Base-by-base conservation (phyloP, 1,140 invertebrate genomes). In the Pseudomyrmex dendroicus region DNA sequence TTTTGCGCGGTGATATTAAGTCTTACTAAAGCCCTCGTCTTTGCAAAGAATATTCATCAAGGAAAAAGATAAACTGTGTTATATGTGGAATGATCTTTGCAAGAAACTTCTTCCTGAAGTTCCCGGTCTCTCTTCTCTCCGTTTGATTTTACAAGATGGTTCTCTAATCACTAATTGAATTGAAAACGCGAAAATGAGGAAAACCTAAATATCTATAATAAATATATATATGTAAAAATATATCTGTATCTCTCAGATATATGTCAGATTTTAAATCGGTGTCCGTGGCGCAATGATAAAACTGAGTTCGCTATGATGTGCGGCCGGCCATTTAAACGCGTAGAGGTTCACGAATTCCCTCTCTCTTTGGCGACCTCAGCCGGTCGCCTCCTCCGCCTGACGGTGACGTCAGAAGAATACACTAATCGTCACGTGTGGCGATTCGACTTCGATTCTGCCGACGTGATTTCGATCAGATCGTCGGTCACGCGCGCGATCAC, bases 321-420 rank as follows among this genome's bases (percentile, higher is more conserved):
- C 84, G 73, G 15, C 22, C 68, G 70, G 82, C 64, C 84, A 89
- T 91, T 90, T 91, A 91, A 90, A 91, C 82, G 87, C 78, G 64
- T 84, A 76, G 84, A 77, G 84, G 44, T 83, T 88, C 84, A 17
- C 63, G 15, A 66, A 44, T 66, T 61, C 76, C 44, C 76, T 80
- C 76, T 72, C 54, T 80, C 22, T 20, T 59, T 44, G 2, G 13
- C 62, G 73, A 67, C 73, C 54, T 50, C 76, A 80, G 66, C 35
- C 35, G 35, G 35, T 35, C 35, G 35, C 66, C 76, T 80, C 76
- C 76, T 66, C 54, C 76, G 76, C 76, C 35, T 20, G 35, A 35
- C 35, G 54, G 25, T 57, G 76, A 72, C 54, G 76, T 12, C 17
- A 12, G n/a, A 15, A 57, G 25, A 64, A 48, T 13, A 17, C 20